A percentile compares a stretch with the other conserved stretches of the same genome.
Evolutionary conservation across 2,888 invertebrate genomes (phyloP).

Genomic region (Xanthia togata): DNA sequence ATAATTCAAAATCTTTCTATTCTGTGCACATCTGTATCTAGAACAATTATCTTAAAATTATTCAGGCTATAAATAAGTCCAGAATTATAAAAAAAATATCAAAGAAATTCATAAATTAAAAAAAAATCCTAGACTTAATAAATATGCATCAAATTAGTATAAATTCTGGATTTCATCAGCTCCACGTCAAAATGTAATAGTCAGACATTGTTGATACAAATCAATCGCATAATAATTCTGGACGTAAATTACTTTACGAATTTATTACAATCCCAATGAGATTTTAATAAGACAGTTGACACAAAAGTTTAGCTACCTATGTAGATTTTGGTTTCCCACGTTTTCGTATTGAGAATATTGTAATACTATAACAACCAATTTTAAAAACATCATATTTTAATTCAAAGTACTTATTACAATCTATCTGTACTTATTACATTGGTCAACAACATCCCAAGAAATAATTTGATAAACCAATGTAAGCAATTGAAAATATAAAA

Average conservation of each 20-base stretch:
- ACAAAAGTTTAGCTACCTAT: slow-evolving; percentile 4
- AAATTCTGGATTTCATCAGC: slow-evolving; percentile 36
- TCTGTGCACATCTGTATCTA: slow-evolving; percentile 17
- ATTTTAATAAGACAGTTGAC: slow-evolving; percentile 35
- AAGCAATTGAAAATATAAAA: slow-evolving; percentile 10
- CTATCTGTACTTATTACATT: neutral
- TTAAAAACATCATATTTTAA: neutral
- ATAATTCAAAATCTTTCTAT: neutral
- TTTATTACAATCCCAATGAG: slow-evolving; percentile 17
- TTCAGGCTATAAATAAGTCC: slow-evolving; percentile 33
- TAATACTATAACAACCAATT: neutral
- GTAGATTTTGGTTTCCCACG: slow-evolving; percentile 21
- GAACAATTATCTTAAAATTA: slow-evolving; percentile 36
- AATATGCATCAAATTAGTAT: slow-evolving; percentile 36
- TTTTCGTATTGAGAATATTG: neutral
- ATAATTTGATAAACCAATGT: slow-evolving; percentile 14
- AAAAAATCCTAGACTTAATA: too few relatives aligned
- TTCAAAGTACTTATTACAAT: neutral
- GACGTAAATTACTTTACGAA: slow-evolving; percentile 21
- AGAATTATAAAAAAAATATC: too few relatives aligned
- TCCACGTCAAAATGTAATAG: slow-evolving; percentile 29
- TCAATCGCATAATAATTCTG: slow-evolving; percentile 33
- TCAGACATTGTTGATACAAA: slow-evolving; percentile 43
- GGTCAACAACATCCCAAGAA: neutral
- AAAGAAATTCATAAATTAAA: too few relatives aligned